phyloP scores from a whole-genome alignment of 2,113 vertebrate species.

The Tursiops truncatus region DNA sequence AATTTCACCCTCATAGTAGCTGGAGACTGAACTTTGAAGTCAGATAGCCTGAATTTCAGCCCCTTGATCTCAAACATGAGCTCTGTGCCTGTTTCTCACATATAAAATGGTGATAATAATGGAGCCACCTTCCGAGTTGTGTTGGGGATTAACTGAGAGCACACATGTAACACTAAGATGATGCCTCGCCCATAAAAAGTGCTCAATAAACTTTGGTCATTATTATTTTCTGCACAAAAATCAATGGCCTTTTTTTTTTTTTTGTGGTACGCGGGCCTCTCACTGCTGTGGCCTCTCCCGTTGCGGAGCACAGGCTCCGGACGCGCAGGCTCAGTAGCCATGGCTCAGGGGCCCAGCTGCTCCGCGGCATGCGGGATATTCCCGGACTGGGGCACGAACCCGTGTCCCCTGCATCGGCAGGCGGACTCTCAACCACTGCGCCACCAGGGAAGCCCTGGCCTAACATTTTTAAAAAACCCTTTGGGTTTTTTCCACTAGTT shows the following conservation, averaged over 20 bases:
- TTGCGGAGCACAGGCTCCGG: no score
- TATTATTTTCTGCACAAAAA: background rate
- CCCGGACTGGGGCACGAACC: no score
- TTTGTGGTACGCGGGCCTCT: no score
- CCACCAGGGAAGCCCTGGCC: no score
- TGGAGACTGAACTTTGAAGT: background rate
- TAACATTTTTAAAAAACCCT: background rate
- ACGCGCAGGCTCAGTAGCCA: no score
- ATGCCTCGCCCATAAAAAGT: background rate
- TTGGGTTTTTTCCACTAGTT: background rate
- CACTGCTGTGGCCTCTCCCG: no score
- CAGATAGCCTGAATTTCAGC: background rate
- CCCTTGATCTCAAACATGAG: background rate
- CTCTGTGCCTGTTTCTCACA: background rate
- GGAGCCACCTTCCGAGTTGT: background rate
- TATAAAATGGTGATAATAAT: background rate
- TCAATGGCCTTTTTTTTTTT: background rate
- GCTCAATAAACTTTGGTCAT: background rate
- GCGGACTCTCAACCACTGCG: no score
- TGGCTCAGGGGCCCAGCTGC: no score
- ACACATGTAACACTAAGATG: background rate
- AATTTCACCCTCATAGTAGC: background rate
- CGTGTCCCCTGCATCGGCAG: no score
- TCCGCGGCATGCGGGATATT: no score
- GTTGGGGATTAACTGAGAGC: background rate